Evolutionary conservation across 2,797 vertebrate species (phyloP).

Genomic region (Carcharodon carcharias): DNA sequence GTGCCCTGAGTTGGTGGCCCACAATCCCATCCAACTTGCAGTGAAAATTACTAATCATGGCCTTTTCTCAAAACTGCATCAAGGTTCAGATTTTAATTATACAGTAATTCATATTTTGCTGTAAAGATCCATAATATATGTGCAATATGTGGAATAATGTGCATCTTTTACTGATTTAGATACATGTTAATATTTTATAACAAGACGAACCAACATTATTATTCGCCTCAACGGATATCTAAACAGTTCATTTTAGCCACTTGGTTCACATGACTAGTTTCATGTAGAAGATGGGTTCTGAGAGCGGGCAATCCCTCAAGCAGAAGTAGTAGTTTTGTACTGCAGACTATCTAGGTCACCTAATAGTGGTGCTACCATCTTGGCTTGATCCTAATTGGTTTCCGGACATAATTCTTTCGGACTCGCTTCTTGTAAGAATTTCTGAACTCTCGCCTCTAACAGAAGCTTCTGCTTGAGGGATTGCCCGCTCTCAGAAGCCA

Average conservation of each 20-base stretch:
- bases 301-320: constrained; percentile 2
- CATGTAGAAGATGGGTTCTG: not conserved
- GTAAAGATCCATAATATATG: not conserved
- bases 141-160: not conserved
- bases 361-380: not conserved
- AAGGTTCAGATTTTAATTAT: not conserved
- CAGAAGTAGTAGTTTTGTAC: not conserved
- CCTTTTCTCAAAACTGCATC: not conserved
- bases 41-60: too few species aligned
- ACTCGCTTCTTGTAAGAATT: not conserved
- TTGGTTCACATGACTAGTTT: not conserved
- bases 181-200: not conserved
- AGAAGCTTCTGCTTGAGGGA: constrained; percentile 27
- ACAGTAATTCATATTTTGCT: not conserved
- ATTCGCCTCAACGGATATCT: not conserved
- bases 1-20: not conserved
- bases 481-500: constrained; percentile 7
- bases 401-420: not conserved
- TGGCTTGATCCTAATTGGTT: not conserved
- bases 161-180: not conserved
- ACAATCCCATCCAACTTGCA: not conserved
- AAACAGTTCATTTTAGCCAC: not conserved
- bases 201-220: not conserved
- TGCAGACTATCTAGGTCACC: not conserved
- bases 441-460: not conserved